phyloP scores from a whole-genome alignment of 1,140 invertebrate genomes.

The Stegodyphus mimosarum region DNA sequence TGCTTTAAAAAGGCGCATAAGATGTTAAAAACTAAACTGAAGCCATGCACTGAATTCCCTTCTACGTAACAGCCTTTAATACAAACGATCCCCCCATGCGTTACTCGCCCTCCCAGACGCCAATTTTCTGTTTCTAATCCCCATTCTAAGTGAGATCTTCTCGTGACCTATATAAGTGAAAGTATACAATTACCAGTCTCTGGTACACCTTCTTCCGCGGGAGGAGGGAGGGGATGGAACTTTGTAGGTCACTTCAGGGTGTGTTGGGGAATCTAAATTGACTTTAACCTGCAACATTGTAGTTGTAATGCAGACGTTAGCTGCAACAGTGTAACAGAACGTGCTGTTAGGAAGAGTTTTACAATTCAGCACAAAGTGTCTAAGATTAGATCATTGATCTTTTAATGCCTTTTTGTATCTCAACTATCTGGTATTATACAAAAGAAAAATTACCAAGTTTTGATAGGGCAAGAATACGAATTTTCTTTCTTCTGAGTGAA shows the following conservation, averaged over 20 bases:
- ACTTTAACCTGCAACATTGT: constrained; percentile 27
- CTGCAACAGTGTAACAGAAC: not conserved
- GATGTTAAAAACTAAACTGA: too few relatives aligned
- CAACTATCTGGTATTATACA: too few relatives aligned
- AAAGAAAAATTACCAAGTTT: too few relatives aligned
- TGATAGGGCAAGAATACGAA: too few relatives aligned
- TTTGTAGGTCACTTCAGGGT: constrained; percentile 34
- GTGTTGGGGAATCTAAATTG: constrained; percentile 26
- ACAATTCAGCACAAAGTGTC: too few relatives aligned
- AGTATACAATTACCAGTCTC: constrained; percentile 14
- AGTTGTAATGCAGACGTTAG: constrained; percentile 1
- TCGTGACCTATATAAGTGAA: constrained; percentile 36
- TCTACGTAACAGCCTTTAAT: not conserved
- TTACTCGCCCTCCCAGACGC: not conserved
- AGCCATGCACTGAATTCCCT: too few relatives aligned
- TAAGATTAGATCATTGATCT: too few relatives aligned
- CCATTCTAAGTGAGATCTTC: constrained; percentile 16
- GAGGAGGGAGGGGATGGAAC: not conserved
- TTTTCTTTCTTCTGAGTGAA: too few relatives aligned
- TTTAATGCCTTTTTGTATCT: too few relatives aligned
- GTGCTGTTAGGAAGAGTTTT: too few relatives aligned
- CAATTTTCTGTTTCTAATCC: too few relatives aligned
- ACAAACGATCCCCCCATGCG: not conserved
- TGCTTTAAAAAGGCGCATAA: not conserved
- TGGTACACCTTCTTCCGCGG: constrained; percentile 18